Conservation (phyloP, 2,797 vertebrate genomes). For the Anguilla anguilla region DNA sequence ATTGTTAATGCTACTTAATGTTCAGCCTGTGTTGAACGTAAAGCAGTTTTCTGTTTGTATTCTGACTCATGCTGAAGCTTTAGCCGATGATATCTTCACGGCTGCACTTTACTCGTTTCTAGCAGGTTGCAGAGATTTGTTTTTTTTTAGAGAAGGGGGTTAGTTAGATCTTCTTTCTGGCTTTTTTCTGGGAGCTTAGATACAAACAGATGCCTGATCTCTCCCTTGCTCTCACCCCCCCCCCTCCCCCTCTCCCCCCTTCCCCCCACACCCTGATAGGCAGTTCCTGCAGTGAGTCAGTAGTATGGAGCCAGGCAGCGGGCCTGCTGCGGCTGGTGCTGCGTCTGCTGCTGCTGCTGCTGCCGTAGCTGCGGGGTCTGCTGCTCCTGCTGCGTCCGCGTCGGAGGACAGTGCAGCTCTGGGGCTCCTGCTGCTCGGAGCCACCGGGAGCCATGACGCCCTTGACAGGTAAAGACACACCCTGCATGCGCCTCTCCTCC, state of each 20-base stretch:
- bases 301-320: conserved; percentile 77
- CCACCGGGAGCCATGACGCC: conserved; percentile 72
- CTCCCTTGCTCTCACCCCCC: conserved; percentile 54
- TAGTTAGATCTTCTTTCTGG: neutral
- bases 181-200: neutral
- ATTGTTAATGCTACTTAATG: neutral
- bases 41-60: neutral
- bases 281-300: conserved; percentile 72
- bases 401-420: conserved; percentile 66
- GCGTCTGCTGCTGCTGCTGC: conserved; percentile 65
- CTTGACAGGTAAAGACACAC: conserved; percentile 71
- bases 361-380: conserved; percentile 71
- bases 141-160: neutral
- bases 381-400: conserved; percentile 61
- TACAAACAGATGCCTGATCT: conserved; percentile 18
- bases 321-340: conserved; percentile 71
- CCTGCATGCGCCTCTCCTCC: neutral
- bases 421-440: conserved; percentile 66
- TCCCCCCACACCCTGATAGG: conserved; percentile 54
- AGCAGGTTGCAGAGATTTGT: neutral
- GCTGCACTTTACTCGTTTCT: neutral
- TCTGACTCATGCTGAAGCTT: neutral
- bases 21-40: neutral
- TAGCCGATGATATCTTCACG: neutral
- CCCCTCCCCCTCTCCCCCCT: conserved; percentile 26